A percentile compares a stretch with the other conserved stretches of the same genome.
Conservation (phyloP, 1,140 invertebrate species). For the Sinonovacula constricta region DNA sequence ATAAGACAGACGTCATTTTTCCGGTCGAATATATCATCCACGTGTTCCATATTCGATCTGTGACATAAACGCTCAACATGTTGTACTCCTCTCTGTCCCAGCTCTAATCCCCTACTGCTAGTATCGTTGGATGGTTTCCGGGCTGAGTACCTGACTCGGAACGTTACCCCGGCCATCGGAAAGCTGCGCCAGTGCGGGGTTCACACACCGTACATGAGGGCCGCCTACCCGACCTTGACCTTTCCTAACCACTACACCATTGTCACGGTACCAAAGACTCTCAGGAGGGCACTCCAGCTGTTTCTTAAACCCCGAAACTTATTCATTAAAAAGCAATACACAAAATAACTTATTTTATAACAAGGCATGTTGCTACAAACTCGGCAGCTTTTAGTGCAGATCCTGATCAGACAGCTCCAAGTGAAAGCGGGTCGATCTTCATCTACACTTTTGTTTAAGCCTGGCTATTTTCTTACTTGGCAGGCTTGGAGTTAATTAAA, state of each 20-base stretch:
- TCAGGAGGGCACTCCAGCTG: too few relatives aligned
- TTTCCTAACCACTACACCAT: constrained; percentile 90
- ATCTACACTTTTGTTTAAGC: too few relatives aligned
- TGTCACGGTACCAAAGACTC: too few relatives aligned
- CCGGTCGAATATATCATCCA: neutral
- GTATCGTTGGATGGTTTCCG: constrained; percentile 87
- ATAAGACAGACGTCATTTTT: neutral
- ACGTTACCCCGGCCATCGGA: constrained; percentile 81
- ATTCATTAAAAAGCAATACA: too few relatives aligned
- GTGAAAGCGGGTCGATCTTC: too few relatives aligned
- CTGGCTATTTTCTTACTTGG: too few relatives aligned
- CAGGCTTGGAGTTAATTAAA: too few relatives aligned
- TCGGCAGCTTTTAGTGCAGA: too few relatives aligned
- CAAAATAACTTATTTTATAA: too few relatives aligned
- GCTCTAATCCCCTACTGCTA: constrained; percentile 69
- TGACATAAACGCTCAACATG: neutral
- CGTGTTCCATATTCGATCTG: neutral
- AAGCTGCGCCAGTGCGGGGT: constrained; percentile 81
- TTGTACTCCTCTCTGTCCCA: constrained; percentile 2
- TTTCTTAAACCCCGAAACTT: too few relatives aligned
- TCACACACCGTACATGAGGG: constrained; percentile 82
- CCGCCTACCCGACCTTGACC: constrained; percentile 86
- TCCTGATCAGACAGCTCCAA: too few relatives aligned
- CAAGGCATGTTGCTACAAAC: too few relatives aligned
- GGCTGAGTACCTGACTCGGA: constrained; percentile 82